Percentiles rank a stretch among this genome's conserved stretches.
Evolutionary conservation across 2,888 invertebrate species (phyloP).

Genomic region (Hydraecia micacea): DNA sequence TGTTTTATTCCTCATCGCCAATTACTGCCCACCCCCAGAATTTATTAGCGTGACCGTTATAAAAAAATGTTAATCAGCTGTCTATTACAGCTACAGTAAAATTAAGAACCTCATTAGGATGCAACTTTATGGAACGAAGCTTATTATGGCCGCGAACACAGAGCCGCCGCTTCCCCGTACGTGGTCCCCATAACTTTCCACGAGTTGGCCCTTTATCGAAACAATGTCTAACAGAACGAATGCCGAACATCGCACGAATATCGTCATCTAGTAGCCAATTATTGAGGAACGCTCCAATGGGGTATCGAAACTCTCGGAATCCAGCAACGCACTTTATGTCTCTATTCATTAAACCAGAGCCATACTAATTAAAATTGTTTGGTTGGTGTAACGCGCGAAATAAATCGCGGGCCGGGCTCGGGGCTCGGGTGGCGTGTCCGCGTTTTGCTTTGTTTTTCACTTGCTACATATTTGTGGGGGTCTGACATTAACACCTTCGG

Average conservation of each 20-base stretch:
- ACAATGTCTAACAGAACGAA: slow-evolving; percentile 73
- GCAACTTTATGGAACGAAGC: slow-evolving; percentile 43
- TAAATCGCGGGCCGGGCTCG: slow-evolving; percentile 74
- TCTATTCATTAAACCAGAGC: slow-evolving; percentile 82
- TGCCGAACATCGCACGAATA: slow-evolving; percentile 76
- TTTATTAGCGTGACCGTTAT: slow-evolving; percentile 3
- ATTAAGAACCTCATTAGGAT: slow-evolving; percentile 63
- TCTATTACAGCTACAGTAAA: slow-evolving; percentile 47
- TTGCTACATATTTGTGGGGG: slow-evolving; percentile 81
- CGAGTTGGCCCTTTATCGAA: slow-evolving; percentile 57
- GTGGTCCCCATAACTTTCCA: slow-evolving; percentile 63
- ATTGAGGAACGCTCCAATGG: slow-evolving; percentile 79
- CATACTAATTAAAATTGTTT: slow-evolving; percentile 86
- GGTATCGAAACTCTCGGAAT: slow-evolving; percentile 75
- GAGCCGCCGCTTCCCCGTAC: slow-evolving; percentile 58
- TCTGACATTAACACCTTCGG: slow-evolving; percentile 79
- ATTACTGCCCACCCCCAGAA: neutral
- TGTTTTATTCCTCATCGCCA: neutral
- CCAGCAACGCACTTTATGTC: slow-evolving; percentile 78
- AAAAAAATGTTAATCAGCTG: slow-evolving; percentile 55
- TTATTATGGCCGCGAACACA: slow-evolving; percentile 48
- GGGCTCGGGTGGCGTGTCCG: slow-evolving; percentile 72
- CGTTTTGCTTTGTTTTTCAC: slow-evolving; percentile 76
- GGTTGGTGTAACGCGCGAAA: slow-evolving; percentile 76
- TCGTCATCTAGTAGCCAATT: slow-evolving; percentile 84